A percentile compares a stretch with the other conserved stretches of the same genome.
Evolutionary conservation across 30 jellyfish, hydroid and myxozoan genomes (phyloP).

Genomic region (Aurelia sp.): DNA sequence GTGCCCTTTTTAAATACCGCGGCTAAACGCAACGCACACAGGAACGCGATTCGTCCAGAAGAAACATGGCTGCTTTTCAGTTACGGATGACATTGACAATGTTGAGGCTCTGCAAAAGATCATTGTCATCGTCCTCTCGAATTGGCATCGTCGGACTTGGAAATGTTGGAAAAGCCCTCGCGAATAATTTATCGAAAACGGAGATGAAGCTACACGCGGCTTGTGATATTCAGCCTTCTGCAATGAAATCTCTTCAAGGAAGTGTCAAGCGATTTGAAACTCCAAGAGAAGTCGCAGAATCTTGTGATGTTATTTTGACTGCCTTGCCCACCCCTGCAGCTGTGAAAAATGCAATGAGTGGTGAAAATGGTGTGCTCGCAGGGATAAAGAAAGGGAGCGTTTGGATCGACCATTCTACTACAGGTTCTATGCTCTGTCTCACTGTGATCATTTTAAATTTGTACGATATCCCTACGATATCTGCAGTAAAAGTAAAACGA

Average conservation of each 20-base stretch:
- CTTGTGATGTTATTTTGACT: slow-evolving; percentile 57
- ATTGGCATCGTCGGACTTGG: slow-evolving; percentile 66
- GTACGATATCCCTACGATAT: no score
- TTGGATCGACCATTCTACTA: slow-evolving; percentile 78
- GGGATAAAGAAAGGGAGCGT: slow-evolving; percentile 49
- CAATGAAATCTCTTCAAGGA: slow-evolving; percentile 20
- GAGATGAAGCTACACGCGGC: slow-evolving; percentile 44
- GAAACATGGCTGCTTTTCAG: no score
- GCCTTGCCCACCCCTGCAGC: slow-evolving; percentile 74
- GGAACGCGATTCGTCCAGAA: no score
- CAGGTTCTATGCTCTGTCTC: slow-evolving; percentile 14
- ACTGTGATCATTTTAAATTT: no score
- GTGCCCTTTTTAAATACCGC: no score
- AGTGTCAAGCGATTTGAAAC: slow-evolving; percentile 3
- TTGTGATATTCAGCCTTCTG: slow-evolving; percentile 34
- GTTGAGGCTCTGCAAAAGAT: neutral
- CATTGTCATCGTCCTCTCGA: slow-evolving; percentile 27
- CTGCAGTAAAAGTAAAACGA: no score
- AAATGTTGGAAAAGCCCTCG: slow-evolving; percentile 65
- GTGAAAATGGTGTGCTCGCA: slow-evolving; percentile 55
- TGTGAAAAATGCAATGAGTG: slow-evolving; percentile 52
- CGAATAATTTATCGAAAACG: slow-evolving; percentile 20
- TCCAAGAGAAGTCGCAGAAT: slow-evolving; percentile 56
- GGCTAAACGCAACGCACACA: no score
- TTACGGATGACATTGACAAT: no score